Percentiles rank a stretch among this genome's conserved stretches.
These are phyloP conservation scores for Aplocera efformata DNA, from an alignment of 2,888 invertebrate genomes.

Conservation along the genomic window DNA sequence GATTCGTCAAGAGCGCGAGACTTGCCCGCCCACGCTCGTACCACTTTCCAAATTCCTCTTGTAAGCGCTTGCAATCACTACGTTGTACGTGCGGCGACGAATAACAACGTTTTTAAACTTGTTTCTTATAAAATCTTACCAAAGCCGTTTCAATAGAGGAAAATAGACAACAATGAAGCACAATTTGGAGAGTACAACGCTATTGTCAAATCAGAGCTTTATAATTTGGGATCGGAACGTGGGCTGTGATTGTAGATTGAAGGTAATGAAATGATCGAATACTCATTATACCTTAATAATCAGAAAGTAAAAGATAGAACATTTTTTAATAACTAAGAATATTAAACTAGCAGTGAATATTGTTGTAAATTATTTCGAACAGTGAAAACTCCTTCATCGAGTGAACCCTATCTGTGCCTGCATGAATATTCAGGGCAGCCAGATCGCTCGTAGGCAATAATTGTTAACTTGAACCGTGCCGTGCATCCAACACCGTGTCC, in stretches of 20 bases:
- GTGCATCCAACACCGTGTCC: conserved; percentile 42
- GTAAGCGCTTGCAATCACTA: conserved; percentile 72
- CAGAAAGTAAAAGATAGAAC: too few species aligned
- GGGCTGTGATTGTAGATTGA: conserved; percentile 17
- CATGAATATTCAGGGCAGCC: conserved; percentile 69
- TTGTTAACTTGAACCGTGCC: conserved; percentile 64
- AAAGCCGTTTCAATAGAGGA: conserved; percentile 27
- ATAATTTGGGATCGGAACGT: conserved; percentile 23
- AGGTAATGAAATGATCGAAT: conserved; percentile 13
- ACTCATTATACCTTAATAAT: conserved; percentile 3
- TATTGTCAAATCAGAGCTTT: conserved; percentile 19
- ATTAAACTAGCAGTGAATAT: neutral
- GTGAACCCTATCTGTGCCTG: conserved; percentile 46
- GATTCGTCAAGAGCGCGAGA: conserved; percentile 71
- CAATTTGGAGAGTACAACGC: conserved; percentile 28
- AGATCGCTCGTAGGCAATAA: conserved; percentile 60
- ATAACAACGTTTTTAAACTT: conserved; percentile 48
- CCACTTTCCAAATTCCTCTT: conserved; percentile 79
- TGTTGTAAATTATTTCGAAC: conserved; percentile 33
- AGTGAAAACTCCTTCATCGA: conserved; percentile 38
- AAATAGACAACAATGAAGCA: conserved; percentile 25
- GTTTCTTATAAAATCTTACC: conserved; percentile 40
- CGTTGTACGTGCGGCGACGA: conserved; percentile 54
- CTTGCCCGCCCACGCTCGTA: conserved; percentile 75
- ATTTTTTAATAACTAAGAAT: neutral